These are phyloP conservation scores for Hofmannophila pseudospretella DNA, from an alignment of 2,888 invertebrate species.

Conservation along the genomic window DNA sequence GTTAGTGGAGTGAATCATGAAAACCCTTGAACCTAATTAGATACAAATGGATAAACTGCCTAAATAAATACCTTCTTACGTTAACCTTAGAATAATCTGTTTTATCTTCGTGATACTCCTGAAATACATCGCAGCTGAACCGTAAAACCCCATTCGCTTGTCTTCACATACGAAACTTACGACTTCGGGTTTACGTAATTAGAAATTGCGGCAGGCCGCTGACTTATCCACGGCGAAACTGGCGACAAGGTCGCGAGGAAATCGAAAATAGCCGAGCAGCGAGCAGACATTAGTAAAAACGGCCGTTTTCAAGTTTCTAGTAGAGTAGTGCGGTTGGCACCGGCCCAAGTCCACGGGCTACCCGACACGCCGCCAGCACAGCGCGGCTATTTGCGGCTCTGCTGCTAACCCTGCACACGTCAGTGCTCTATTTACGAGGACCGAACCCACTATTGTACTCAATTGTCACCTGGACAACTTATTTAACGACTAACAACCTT, in stretches of 20 bases:
- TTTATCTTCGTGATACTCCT: no score
- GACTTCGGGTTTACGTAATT: conserved; percentile 43
- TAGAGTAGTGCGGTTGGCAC: conserved; percentile 51
- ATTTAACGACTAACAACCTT: conserved; percentile 31
- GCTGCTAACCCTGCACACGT: conserved; percentile 61
- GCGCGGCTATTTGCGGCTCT: conserved; percentile 62
- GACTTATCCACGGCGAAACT: conserved; percentile 45
- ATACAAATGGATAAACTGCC: no score
- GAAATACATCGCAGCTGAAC: conserved; percentile 17
- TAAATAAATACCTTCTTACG: no score
- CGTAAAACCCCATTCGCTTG: conserved; percentile 18
- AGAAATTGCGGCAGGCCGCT: conserved; percentile 55
- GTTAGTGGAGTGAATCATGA: no score
- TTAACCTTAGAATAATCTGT: no score
- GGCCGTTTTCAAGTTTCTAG: conserved; percentile 61
- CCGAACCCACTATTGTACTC: conserved; percentile 57
- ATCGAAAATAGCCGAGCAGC: conserved; percentile 64
- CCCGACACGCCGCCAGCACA: conserved; percentile 60
- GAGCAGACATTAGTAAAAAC: conserved; percentile 70
- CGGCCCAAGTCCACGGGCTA: conserved; percentile 57
- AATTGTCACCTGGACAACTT: conserved; percentile 61
- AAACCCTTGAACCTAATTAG: no score
- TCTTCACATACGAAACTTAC: conserved; percentile 19
- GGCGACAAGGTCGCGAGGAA: conserved; percentile 64
- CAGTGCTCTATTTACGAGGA: conserved; percentile 70